Base-by-base conservation (phyloP, 2,113 vertebrate genomes). In the Gnathonemus longibarbis region DNA sequence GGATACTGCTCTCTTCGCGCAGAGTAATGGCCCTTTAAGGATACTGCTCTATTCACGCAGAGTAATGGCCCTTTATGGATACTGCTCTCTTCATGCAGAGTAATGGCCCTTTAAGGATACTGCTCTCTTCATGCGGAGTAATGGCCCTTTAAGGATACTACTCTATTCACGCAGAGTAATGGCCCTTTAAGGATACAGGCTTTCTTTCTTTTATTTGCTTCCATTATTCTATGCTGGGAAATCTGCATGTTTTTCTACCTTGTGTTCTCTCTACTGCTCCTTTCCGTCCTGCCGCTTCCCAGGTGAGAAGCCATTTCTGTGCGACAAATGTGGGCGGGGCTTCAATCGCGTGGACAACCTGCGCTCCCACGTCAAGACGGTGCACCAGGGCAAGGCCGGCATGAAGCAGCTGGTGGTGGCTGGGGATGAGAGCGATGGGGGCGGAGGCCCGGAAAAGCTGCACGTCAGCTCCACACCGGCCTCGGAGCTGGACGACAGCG, bases 331-430 rank as follows among this genome's bases (percentile, higher is more conserved):
- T 0, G 98, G 98, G 0, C 94, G 98, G 0, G 98, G 98, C 0
- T 99, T 99, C 93, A 99, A 99, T 95, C 97, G 98, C 0, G 98
- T 99, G 87, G 98, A 99, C 94, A 99, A 99, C 90, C 96, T 99
- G 91, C 98, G 98, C 6, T 99, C 98, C 5, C 98, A 99, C 0
- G 98, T 99, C 62, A 99, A 97, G 94, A 99, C 98, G 0, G 98
- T 99, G 89, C 98, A 99, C 94, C 98, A 98, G 48, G 98, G 98
- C 91, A 98, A 98, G 91, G 98, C 98, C 0, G 98, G 98, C 88
- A 98, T 99, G 96, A 99, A 99, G 92, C 96, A 97, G 90, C 95
- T 98, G 88, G 95, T 97, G 91, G 88, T 95, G 8, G 89, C 93
- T 0, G 94, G 90, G 0, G 93, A 92, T 31, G 92, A 88, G 3